Evolutionary conservation across 2,113 vertebrate species (phyloP), one percentile per base, ranked within the genome.

Genomic region (Pampusana beccarii): DNA sequence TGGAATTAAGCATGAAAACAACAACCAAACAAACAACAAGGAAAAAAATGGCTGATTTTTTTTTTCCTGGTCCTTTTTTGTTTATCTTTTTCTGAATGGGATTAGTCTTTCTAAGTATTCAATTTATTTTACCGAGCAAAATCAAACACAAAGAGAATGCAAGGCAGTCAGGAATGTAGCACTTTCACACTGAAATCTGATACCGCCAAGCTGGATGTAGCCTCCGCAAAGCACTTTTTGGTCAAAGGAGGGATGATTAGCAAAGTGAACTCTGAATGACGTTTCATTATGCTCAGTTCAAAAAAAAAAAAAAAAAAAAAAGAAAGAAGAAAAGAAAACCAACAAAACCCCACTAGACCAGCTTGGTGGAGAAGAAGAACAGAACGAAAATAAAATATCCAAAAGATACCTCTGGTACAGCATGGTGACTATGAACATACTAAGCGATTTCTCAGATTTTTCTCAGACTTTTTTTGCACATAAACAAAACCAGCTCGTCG

Each of bases 121-220:
- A 12, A 61, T 88, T 90, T 90, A 80, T 84, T 92, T 80, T 48
- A 80, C 44, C 67, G 42, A 72, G 31, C 70, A 85, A 93, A 82
- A 92, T 71, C 67, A 70, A 92, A 56, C 51, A 86, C 80, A 94
- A 93, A 94, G 75, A 61, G 36, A 62, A 60, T 9, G 57, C 46
- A 19, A 64, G 54, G 56, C 71, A 83, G 60, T 42, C 51, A 93
- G 82, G 90, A 96, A 92, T 95, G 90, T 85, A 60, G 70, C 80
- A 80, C 57, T 96, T 95, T 79, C 72, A 78, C 67, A 53, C 69
- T 84, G 90, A 91, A 96, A 96, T 36, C 88, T 40, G 92, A 95
- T 42, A 46, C 80, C 57, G 25, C 40, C 74, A 36, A 58, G 53
- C 70, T 84, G 88, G 69, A 64, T 50, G 70, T 34, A 65, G 72